Conservation (phyloP, 2,888 invertebrate genomes). For the Dusona sp. region DNA sequence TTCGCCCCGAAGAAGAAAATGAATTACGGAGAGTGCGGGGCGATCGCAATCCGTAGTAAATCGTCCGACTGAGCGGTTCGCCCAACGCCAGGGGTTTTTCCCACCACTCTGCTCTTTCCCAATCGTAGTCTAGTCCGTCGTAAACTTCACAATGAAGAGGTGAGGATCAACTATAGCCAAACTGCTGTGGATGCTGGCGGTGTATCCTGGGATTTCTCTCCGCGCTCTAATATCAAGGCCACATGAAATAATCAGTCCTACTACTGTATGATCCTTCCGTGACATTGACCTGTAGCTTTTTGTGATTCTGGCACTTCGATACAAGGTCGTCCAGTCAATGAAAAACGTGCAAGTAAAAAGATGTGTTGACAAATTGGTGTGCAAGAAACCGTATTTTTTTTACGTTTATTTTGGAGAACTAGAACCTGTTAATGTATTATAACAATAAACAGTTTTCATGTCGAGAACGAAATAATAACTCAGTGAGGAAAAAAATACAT, state of each 20-base stretch:
- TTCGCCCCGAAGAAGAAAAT: constrained; percentile 46
- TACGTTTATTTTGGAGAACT: no score
- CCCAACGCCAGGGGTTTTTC: constrained; percentile 19
- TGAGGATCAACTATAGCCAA: constrained; percentile 39
- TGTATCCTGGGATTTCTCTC: constrained; percentile 26
- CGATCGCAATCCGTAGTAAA: constrained; percentile 57
- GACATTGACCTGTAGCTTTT: background rate
- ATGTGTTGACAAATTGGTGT: no score
- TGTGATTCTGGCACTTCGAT: background rate
- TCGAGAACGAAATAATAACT: no score
- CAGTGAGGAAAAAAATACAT: no score
- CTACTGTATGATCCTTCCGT: constrained; percentile 4
- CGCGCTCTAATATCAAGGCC: constrained; percentile 4
- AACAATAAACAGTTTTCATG: no score
- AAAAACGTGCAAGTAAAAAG: no score
- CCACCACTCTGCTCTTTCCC: constrained; percentile 14
- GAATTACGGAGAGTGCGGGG: constrained; percentile 56
- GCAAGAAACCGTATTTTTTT: no score
- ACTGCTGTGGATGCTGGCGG: constrained; percentile 12
- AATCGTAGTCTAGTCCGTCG: constrained; percentile 36
- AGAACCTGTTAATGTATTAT: no score
- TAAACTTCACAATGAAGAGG: constrained; percentile 54
- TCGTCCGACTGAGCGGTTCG: constrained; percentile 26
- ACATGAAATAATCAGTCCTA: constrained; percentile 1
- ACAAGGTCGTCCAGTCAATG: no score